A percentile compares a stretch with the other conserved stretches of the same genome.
These are phyloP conservation scores for Thumatha senex DNA, from an alignment of 2,888 invertebrate species.

Conservation along the genomic window DNA sequence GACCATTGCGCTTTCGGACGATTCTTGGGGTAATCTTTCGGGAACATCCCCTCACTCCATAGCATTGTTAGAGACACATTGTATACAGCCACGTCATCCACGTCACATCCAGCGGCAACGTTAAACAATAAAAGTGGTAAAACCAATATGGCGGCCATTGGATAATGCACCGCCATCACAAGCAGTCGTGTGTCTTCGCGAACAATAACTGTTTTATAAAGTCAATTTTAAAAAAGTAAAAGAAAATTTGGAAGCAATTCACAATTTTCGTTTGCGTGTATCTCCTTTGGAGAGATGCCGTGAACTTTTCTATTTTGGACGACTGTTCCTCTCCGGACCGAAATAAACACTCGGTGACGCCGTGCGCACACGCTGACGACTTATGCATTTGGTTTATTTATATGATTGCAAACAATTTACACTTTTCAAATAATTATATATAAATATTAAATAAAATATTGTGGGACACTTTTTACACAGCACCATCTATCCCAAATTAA, in stretches of 20 bases:
- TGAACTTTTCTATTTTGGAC: slow-evolving; percentile 80
- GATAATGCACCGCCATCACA: slow-evolving; percentile 49
- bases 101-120: slow-evolving; percentile 82
- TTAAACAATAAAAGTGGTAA: slow-evolving; percentile 42
- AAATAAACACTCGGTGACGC: slow-evolving; percentile 76
- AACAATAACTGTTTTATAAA: slow-evolving; percentile 10
- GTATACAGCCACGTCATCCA: slow-evolving; percentile 93
- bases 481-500: too few relatives aligned
- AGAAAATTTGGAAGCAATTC: slow-evolving; percentile 32
- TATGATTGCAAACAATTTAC: slow-evolving; percentile 26
- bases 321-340: slow-evolving; percentile 60
- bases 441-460: too few relatives aligned
- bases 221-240: slow-evolving; percentile 28
- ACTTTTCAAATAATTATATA: background rate
- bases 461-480: too few relatives aligned
- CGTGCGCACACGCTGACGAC: slow-evolving; percentile 49
- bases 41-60: slow-evolving; percentile 94
- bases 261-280: slow-evolving; percentile 62
- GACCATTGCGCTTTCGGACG: slow-evolving; percentile 97
- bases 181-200: slow-evolving; percentile 39
- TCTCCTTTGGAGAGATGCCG: slow-evolving; percentile 59
- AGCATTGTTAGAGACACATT: slow-evolving; percentile 93
- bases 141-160: slow-evolving; percentile 72
- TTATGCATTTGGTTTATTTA: slow-evolving; percentile 53
- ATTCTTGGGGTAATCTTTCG: slow-evolving; percentile 94